Evolutionary conservation across 2,797 vertebrate genomes (phyloP).

Genomic region (Enteromius paludinosus): DNA sequence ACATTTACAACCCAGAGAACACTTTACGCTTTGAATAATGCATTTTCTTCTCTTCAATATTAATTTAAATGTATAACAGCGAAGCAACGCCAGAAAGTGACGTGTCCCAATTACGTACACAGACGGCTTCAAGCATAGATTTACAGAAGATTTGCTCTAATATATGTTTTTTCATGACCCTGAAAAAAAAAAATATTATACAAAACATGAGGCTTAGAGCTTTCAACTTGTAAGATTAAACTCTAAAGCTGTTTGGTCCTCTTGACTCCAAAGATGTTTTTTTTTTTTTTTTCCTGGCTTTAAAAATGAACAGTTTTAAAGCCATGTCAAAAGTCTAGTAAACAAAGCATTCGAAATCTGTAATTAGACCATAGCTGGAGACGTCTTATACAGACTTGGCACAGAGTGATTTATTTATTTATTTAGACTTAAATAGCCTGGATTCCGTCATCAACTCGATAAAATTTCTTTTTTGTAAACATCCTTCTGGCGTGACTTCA

Average conservation of each 20-base stretch:
- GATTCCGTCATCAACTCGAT: not conserved
- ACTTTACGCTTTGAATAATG: slow-evolving; percentile 31
- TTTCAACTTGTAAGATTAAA: slow-evolving; percentile 39
- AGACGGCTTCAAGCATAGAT: slow-evolving; percentile 20
- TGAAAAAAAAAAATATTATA: slow-evolving; percentile 28
- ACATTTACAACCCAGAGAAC: slow-evolving; percentile 4
- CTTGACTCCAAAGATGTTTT: slow-evolving; percentile 32
- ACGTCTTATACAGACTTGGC: slow-evolving; percentile 20
- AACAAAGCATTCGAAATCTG: slow-evolving; percentile 36
- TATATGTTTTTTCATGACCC: slow-evolving; percentile 10
- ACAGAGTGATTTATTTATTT: not conserved
- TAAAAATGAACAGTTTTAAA: slow-evolving; percentile 37
- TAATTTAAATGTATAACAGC: slow-evolving; percentile 25
- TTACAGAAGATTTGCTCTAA: slow-evolving; percentile 34
- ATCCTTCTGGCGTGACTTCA: not conserved
- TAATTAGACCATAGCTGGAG: slow-evolving; percentile 40
- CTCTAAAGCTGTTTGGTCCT: slow-evolving; percentile 37
- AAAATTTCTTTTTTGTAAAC: not conserved
- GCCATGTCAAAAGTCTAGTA: slow-evolving; percentile 43
- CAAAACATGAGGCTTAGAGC: slow-evolving; percentile 21
- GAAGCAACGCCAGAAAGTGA: not conserved
- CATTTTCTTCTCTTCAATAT: slow-evolving; percentile 25
- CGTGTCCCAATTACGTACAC: slow-evolving; percentile 37
- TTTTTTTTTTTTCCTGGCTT: slow-evolving; percentile 7
- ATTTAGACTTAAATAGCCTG: slow-evolving; percentile 18